phyloP scores from a whole-genome alignment of 2,888 invertebrate species.

The Bhutanitis thaidina region DNA sequence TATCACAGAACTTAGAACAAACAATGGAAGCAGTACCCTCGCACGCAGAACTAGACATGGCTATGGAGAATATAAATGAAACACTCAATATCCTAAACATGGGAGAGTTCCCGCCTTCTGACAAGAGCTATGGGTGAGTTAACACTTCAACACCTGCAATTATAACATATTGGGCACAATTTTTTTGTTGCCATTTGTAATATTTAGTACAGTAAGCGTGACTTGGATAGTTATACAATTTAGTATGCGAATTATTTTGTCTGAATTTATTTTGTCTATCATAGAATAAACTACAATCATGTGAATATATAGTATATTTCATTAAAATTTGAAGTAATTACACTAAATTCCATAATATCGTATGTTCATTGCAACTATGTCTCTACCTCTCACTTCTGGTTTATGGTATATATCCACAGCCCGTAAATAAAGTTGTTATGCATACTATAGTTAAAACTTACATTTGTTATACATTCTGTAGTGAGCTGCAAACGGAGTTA shows the following conservation, averaged over 20 bases:
- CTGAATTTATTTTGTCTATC: no score
- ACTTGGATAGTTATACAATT: no score
- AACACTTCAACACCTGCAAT: background rate
- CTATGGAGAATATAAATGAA: slow-evolving; percentile 89
- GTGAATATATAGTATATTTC: no score
- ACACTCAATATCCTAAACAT: slow-evolving; percentile 85
- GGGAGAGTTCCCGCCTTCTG: slow-evolving; percentile 87
- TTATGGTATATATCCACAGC: no score
- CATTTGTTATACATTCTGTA: slow-evolving; percentile 32
- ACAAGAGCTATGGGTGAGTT: slow-evolving; percentile 83
- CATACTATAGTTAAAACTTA: background rate
- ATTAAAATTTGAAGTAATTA: no score
- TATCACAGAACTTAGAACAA: slow-evolving; percentile 74
- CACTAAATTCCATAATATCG: no score
- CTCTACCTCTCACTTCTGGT: no score
- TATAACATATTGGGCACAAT: background rate
- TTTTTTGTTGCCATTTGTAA: background rate
- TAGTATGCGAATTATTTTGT: no score
- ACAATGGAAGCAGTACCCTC: slow-evolving; percentile 93
- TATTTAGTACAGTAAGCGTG: no score
- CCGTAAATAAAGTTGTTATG: no score
- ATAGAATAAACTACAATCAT: no score
- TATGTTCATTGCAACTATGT: no score
- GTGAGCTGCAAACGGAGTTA: slow-evolving; percentile 91
- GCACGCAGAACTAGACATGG: slow-evolving; percentile 95